Evolutionary conservation across 2,113 vertebrate species (phyloP).

Genomic region (Phylloscopus trochilus): DNA sequence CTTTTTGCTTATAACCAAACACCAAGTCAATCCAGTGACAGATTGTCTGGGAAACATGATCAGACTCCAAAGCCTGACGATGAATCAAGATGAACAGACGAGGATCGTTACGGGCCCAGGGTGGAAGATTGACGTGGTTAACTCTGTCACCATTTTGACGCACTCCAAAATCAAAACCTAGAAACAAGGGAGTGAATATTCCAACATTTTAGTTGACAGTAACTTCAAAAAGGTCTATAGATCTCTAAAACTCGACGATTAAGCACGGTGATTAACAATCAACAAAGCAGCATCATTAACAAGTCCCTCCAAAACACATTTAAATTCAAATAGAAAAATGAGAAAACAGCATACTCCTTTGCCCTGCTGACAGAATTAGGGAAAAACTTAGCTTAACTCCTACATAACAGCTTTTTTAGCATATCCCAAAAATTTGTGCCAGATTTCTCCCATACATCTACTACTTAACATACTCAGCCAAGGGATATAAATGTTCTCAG

Average conservation of each 20-base stretch:
- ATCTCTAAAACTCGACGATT: background rate
- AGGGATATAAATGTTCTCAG: background rate
- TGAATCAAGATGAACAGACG: conserved; percentile 95
- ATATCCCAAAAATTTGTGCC: background rate
- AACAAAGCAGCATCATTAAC: background rate
- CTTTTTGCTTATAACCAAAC: conserved; percentile 97
- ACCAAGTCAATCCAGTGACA: conserved; percentile 99
- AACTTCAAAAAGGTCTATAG: background rate
- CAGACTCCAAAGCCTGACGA: conserved; percentile 94
- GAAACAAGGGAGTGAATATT: background rate
- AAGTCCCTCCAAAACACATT: background rate
- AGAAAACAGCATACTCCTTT: background rate
- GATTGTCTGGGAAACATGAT: conserved; percentile 93
- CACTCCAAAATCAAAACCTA: conserved; percentile 97
- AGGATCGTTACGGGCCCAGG: conserved; percentile 95
- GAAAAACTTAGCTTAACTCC: background rate
- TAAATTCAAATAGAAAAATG: background rate
- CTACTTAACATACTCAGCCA: background rate
- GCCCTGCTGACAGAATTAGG: background rate
- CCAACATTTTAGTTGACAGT: background rate
- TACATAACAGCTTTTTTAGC: background rate
- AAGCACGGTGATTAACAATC: background rate
- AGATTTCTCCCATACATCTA: background rate
- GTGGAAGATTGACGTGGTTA: conserved; percentile 95
- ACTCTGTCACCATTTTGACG: conserved; percentile 96